Evolutionary conservation across 2,888 invertebrate species (phyloP).

Genomic region (Phoronis australis): DNA sequence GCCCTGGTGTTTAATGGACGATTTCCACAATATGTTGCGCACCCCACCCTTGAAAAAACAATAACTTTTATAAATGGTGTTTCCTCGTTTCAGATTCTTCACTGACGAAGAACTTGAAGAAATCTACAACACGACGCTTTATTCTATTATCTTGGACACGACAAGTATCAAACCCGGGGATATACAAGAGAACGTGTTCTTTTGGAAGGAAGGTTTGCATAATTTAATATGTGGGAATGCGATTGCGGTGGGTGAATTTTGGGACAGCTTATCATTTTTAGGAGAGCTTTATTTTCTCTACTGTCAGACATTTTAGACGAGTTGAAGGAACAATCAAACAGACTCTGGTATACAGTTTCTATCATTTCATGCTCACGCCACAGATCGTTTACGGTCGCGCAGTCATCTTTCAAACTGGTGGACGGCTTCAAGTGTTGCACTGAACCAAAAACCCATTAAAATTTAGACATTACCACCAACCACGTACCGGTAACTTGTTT

Average conservation of each 20-base stretch:
- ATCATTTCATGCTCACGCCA: too few species aligned
- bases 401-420: too few species aligned
- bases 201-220: slow-evolving; percentile 53
- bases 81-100: slow-evolving; percentile 65
- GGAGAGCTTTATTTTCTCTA: too few species aligned
- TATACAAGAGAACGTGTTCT: slow-evolving; percentile 16
- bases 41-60: too few species aligned
- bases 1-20: too few species aligned
- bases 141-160: slow-evolving; percentile 63
- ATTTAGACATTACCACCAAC: slow-evolving; percentile 24
- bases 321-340: slow-evolving; percentile 13
- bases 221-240: slow-evolving; percentile 79
- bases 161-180: slow-evolving; percentile 16
- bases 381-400: too few species aligned
- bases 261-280: too few species aligned
- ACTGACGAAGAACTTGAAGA: slow-evolving; percentile 76
- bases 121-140: slow-evolving; percentile 72
- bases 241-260: too few species aligned
- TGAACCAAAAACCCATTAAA: too few species aligned
- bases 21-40: too few species aligned
- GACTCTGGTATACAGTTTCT: slow-evolving; percentile 13
- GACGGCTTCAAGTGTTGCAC: too few species aligned
- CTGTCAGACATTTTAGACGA: slow-evolving; percentile 10
- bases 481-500: neutral
- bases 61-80: too few species aligned